Conservation (phyloP, 2,888 invertebrate species). For the Lasioglossum malachurum region DNA sequence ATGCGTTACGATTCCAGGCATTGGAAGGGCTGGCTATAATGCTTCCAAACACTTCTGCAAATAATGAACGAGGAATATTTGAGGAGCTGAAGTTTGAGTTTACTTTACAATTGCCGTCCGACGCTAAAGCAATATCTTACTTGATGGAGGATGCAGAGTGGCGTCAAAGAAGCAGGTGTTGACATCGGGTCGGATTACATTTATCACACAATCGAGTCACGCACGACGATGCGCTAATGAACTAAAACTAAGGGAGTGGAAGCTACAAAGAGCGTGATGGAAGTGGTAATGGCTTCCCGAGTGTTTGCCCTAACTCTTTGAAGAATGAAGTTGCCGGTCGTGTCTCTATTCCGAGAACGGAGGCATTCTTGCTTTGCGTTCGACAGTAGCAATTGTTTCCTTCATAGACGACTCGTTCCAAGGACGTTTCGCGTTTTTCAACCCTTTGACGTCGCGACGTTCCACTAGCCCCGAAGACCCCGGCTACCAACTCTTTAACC, state of each 20-base stretch:
- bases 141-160: not conserved
- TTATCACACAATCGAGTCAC: not conserved
- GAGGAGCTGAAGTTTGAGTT: not conserved
- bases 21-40: not conserved
- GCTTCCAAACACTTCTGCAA: not conserved
- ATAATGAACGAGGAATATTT: not conserved
- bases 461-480: not conserved
- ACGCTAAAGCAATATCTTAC: not conserved
- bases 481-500: not conserved
- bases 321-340: conserved; percentile 29
- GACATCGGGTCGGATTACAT: not conserved
- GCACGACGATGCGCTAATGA: not conserved
- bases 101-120: not conserved
- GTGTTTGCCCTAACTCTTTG: conserved; percentile 16
- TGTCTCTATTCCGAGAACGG: conserved; percentile 18
- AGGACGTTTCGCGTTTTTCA: not conserved
- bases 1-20: too few relatives aligned
- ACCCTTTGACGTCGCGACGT: conserved; percentile 3
- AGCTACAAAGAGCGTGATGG: not conserved
- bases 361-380: conserved; percentile 11
- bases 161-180: not conserved
- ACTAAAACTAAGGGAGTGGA: too few relatives aligned
- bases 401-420: not conserved
- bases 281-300: conserved; percentile 25
- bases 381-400: not conserved